Evolutionary conservation across 2,888 invertebrate genomes (phyloP).

Genomic region (Pollenia angustigena): DNA sequence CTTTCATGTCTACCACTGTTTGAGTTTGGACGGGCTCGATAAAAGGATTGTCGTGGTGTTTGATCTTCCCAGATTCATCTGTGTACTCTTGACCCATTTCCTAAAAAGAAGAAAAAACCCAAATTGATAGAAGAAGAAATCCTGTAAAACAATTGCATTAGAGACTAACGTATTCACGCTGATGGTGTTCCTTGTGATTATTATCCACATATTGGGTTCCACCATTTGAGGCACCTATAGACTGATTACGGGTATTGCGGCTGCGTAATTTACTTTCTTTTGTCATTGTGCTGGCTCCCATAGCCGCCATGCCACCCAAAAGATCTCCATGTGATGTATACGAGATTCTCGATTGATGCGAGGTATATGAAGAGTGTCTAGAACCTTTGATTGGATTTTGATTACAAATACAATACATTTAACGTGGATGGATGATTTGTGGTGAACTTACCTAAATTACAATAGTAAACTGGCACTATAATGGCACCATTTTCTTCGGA

Average conservation of each 20-base stretch:
- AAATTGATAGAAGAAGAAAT: not conserved
- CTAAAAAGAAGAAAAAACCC: conserved; percentile 83
- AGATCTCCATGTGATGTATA: conserved; percentile 97
- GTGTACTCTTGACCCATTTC: conserved; percentile 92
- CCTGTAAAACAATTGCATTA: not conserved
- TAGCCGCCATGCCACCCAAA: conserved; percentile 88
- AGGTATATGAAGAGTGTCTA: conserved; percentile 97
- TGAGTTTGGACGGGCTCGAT: conserved; percentile 94
- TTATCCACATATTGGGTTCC: conserved; percentile 86
- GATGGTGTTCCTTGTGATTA: conserved; percentile 86
- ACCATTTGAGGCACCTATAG: conserved; percentile 86
- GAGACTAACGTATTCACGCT: conserved; percentile 89
- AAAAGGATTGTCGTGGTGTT: conserved; percentile 95
- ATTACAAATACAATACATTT: not conserved
- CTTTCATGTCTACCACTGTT: conserved; percentile 97
- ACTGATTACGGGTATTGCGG: conserved; percentile 90
- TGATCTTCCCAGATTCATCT: conserved; percentile 92
- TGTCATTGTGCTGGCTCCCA: conserved; percentile 86
- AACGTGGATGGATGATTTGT: not conserved
- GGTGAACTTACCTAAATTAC: conserved; percentile 88
- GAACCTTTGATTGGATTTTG: conserved; percentile 86
- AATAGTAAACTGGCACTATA: conserved; percentile 95
- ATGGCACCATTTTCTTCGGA: conserved; percentile 98
- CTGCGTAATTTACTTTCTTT: conserved; percentile 93
- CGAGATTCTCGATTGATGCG: conserved; percentile 96